Evolutionary conservation across 2,888 invertebrate genomes (phyloP).

Genomic region (Plagodis pulveraria): DNA sequence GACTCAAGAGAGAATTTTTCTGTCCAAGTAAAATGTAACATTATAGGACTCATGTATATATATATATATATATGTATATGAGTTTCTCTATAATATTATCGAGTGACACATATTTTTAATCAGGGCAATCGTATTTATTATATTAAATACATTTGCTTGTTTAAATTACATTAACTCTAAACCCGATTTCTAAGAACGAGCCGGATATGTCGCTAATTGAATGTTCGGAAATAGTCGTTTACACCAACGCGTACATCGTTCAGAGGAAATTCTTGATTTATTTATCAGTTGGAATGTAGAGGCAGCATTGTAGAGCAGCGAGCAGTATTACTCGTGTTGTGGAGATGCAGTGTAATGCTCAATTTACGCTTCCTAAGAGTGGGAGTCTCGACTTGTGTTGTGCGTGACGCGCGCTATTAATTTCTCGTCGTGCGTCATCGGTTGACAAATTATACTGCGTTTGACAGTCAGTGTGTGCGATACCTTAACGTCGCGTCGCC

Average conservation of each 20-base stretch:
- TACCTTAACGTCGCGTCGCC: constrained; percentile 1
- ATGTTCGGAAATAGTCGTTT: constrained; percentile 26
- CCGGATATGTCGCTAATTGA: constrained; percentile 22
- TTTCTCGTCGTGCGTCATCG: neutral
- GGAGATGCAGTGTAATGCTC: constrained; percentile 17
- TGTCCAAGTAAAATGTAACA: no score
- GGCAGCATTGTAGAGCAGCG: constrained; percentile 9
- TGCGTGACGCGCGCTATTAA: constrained; percentile 19
- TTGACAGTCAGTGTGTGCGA: constrained; percentile 3
- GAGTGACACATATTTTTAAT: no score
- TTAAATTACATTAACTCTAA: no score
- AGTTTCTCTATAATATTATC: no score
- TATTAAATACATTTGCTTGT: no score
- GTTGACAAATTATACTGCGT: neutral
- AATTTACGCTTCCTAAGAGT: constrained; percentile 43
- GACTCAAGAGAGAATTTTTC: no score
- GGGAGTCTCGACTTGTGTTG: constrained; percentile 20
- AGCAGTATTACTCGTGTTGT: neutral
- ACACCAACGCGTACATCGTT: constrained; percentile 23
- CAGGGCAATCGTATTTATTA: no score
- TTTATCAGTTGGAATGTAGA: constrained; percentile 32
- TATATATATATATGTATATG: no score
- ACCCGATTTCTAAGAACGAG: neutral
- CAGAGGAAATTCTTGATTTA: constrained; percentile 47
- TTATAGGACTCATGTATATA: no score